These are phyloP conservation scores for Hippocampus guttulatus DNA, from an alignment of 2,113 vertebrate species.

Conservation along the genomic window DNA sequence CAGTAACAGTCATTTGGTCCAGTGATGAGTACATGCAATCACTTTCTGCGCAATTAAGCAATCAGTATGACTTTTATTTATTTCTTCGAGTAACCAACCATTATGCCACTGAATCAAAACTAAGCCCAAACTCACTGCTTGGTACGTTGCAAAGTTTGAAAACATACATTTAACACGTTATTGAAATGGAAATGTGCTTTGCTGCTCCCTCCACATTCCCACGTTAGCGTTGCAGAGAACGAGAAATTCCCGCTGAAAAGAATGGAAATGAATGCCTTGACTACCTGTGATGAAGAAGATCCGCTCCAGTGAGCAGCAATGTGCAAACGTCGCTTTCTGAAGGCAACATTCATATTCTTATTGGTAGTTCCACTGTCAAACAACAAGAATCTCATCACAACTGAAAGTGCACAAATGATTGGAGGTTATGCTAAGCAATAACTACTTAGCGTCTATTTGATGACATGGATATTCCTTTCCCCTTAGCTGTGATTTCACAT, in stretches of 20 bases:
- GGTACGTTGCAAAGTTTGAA: neutral
- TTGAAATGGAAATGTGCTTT: conserved; percentile 43
- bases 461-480: too few relatives aligned
- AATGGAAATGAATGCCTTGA: conserved; percentile 13
- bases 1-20: neutral
- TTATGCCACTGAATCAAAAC: conserved; percentile 9
- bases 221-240: conserved; percentile 14
- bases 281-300: conserved; percentile 19
- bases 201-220: conserved; percentile 14
- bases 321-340: conserved; percentile 47
- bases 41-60: neutral
- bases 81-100: neutral
- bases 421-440: conserved; percentile 17
- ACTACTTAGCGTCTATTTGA: neutral
- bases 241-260: conserved; percentile 10
- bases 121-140: conserved; percentile 12
- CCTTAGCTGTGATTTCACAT: neutral
- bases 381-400: conserved; percentile 26
- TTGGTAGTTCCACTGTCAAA: conserved; percentile 17
- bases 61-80: too few relatives aligned
- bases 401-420: conserved; percentile 16
- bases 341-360: conserved; percentile 42
- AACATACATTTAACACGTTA: neutral
- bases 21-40: conserved; percentile 13
- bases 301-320: conserved; percentile 32